Evolutionary conservation across 1,140 invertebrate species (phyloP).

Genomic region (Caenorhabditis briggsae): DNA sequence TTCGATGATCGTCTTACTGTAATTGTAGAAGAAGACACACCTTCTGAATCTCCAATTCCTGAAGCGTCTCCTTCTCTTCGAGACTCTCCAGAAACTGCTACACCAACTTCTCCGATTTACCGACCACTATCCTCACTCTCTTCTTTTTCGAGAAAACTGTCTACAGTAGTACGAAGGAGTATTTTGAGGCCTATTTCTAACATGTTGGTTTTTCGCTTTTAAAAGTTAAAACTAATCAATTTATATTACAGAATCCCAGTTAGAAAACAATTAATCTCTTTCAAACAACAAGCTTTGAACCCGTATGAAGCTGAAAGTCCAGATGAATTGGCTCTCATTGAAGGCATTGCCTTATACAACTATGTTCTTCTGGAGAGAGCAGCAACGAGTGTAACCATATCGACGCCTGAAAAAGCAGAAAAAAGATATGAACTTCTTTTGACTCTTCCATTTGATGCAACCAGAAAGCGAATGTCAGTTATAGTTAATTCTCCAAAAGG

Average conservation of each 20-base stretch:
- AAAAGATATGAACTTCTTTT: slow-evolving; percentile 84
- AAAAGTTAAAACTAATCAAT: not conserved
- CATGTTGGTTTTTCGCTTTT: not conserved
- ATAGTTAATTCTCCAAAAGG: slow-evolving; percentile 84
- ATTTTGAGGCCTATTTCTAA: slow-evolving; percentile 37
- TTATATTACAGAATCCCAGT: not conserved
- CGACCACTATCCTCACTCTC: slow-evolving; percentile 22
- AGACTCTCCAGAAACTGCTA: slow-evolving; percentile 18
- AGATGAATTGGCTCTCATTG: slow-evolving; percentile 79
- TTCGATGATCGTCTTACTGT: slow-evolving; percentile 24
- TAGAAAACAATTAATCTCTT: slow-evolving; percentile 19
- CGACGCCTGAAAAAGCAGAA: slow-evolving; percentile 90
- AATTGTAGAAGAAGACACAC: slow-evolving; percentile 40
- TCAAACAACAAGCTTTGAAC: slow-evolving; percentile 28
- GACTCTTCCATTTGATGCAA: slow-evolving; percentile 90
- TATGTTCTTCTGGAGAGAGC: slow-evolving; percentile 53
- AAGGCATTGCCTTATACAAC: slow-evolving; percentile 60
- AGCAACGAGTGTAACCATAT: slow-evolving; percentile 88
- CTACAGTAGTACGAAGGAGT: slow-evolving; percentile 34
- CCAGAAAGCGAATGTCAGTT: slow-evolving; percentile 94
- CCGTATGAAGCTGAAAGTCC: slow-evolving; percentile 75
- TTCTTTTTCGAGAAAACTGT: slow-evolving; percentile 39
- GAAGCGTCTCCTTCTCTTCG: not conserved
- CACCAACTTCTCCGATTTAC: slow-evolving; percentile 1
- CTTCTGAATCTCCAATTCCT: not conserved